A percentile compares a stretch with the other conserved stretches of the same genome.
Conservation (phyloP, 2,113 vertebrate genomes). For the Brachyhypopomus gauderio region DNA sequence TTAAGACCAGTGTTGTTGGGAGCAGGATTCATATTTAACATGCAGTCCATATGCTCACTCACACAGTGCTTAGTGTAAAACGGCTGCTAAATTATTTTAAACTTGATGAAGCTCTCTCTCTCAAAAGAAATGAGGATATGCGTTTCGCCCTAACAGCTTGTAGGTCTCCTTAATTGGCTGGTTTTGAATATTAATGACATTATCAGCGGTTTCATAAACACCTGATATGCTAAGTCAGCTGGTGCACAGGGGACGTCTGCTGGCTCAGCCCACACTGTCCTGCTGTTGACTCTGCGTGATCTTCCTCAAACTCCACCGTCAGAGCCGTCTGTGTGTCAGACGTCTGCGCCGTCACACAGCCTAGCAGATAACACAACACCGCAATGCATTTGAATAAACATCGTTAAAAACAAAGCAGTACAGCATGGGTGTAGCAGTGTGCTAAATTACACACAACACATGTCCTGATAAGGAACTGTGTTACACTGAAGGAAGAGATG, state of each 20-base stretch:
- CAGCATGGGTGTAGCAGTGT: too few species aligned
- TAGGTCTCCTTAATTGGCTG: conserved; percentile 23
- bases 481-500: too few species aligned
- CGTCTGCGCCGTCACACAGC: background rate
- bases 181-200: conserved; percentile 43
- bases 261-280: background rate
- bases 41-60: conserved; percentile 45
- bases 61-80: conserved; percentile 17
- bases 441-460: background rate
- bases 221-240: conserved; percentile 25
- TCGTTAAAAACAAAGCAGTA: background rate
- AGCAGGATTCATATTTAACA: conserved; percentile 54
- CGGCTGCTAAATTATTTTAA: conserved; percentile 37
- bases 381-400: background rate
- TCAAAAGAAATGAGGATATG: conserved; percentile 31
- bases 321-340: background rate
- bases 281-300: background rate
- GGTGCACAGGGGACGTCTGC: background rate
- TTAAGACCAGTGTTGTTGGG: conserved; percentile 40
- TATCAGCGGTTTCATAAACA: conserved; percentile 24
- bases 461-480: too few species aligned
- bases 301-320: background rate
- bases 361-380: background rate
- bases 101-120: conserved; percentile 32
- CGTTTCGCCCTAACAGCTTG: conserved; percentile 12